Percentiles rank a stretch among this genome's conserved stretches.
phyloP scores from a whole-genome alignment of 2,888 invertebrate genomes.

The Brachyptera risi region DNA sequence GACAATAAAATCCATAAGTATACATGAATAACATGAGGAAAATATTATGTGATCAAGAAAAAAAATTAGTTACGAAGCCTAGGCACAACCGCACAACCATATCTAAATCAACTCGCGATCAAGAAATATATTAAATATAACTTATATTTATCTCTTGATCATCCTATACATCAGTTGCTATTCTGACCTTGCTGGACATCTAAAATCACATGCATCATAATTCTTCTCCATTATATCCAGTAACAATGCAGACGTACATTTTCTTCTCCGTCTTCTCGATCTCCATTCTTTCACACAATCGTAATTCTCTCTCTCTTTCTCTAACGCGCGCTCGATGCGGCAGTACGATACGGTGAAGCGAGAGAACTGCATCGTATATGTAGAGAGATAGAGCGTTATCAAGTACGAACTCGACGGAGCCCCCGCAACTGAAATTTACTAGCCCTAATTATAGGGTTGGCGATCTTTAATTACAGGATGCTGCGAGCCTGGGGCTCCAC shows the following conservation, averaged over 20 bases:
- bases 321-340: background rate
- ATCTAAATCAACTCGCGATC: too few relatives aligned
- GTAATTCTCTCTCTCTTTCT: background rate
- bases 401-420: slow-evolving; percentile 46
- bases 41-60: too few relatives aligned
- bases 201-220: slow-evolving; percentile 11
- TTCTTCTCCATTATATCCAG: slow-evolving; percentile 4
- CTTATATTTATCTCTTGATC: background rate
- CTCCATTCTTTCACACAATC: background rate
- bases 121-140: too few relatives aligned
- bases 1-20: too few relatives aligned
- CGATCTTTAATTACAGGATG: slow-evolving; percentile 73
- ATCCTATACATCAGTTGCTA: background rate
- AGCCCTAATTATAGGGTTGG: slow-evolving; percentile 81
- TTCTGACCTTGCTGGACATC: background rate
- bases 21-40: too few relatives aligned
- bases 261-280: background rate
- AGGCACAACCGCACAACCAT: too few relatives aligned
- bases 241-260: too few relatives aligned
- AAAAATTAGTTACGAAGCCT: too few relatives aligned
- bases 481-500: slow-evolving; percentile 47
- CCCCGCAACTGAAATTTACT: slow-evolving; percentile 73
- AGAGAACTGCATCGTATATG: slow-evolving; percentile 16
- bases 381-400: too few relatives aligned
- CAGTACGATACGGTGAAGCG: background rate